Percentiles rank a stretch among this genome's conserved stretches.
phyloP scores from a whole-genome alignment of 2,888 invertebrate genomes.

The Apocheima hispidaria region DNA sequence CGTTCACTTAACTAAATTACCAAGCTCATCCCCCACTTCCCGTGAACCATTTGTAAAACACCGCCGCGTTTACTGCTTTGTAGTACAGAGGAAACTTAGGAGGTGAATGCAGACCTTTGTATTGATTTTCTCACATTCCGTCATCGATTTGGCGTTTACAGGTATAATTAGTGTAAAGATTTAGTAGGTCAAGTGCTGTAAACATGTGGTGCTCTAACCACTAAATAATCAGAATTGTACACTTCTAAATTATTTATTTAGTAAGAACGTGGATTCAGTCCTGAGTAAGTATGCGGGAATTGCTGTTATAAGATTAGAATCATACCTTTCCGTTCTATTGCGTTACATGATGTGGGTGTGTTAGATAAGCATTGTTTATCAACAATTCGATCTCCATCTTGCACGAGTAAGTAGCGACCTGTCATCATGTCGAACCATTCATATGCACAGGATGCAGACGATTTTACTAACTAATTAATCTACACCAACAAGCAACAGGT shows the following conservation, averaged over 20 bases:
- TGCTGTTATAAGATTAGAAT: not conserved
- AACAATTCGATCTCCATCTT: conserved; percentile 24
- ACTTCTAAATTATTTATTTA: too few relatives aligned
- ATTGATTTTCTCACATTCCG: conserved; percentile 29
- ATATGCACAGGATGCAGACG: conserved; percentile 8
- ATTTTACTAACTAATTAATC: not conserved
- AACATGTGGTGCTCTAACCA: too few relatives aligned
- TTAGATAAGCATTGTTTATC: conserved; percentile 36
- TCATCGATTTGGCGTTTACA: too few relatives aligned
- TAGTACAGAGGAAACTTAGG: not conserved
- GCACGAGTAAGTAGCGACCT: not conserved
- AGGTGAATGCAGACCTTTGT: conserved; percentile 10
- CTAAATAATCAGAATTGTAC: too few relatives aligned
- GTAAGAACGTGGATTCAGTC: not conserved
- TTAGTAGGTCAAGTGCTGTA: too few relatives aligned
- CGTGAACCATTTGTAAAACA: not conserved
- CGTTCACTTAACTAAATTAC: conserved; percentile 5
- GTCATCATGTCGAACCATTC: not conserved
- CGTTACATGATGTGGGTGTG: not conserved
- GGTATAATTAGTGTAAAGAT: too few relatives aligned
- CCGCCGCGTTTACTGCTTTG: too few relatives aligned
- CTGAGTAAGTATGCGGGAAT: not conserved
- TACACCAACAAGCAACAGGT: conserved; percentile 31
- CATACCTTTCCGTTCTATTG: not conserved
- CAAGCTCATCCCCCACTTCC: not conserved